Conservation (phyloP, 2,797 vertebrate genomes). For the Xiphophorus birchmanni region DNA sequence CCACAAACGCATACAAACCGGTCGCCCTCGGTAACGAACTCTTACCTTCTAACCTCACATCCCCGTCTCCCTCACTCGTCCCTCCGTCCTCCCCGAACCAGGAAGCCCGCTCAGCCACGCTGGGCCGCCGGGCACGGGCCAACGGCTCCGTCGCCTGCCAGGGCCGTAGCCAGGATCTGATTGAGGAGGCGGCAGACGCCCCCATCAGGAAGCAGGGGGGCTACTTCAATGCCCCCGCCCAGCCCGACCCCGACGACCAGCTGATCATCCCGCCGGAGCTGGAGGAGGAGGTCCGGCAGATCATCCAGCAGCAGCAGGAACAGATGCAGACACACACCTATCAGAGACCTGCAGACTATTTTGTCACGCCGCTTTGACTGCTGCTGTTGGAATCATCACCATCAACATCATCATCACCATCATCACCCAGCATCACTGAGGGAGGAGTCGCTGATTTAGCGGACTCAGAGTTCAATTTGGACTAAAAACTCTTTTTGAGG, state of each 20-base stretch:
- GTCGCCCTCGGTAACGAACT: conserved; percentile 37
- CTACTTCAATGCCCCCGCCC: conserved; percentile 94
- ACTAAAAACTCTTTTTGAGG: conserved; percentile 38
- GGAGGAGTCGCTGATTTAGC: neutral
- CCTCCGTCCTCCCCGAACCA: conserved; percentile 74
- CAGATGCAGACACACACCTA: conserved; percentile 71
- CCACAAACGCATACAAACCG: conserved; percentile 18
- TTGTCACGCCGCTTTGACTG: conserved; percentile 91
- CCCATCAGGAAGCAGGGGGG: conserved; percentile 90
- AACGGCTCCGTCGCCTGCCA: conserved; percentile 94
- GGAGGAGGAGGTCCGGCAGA: conserved; percentile 97
- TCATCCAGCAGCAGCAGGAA: conserved; percentile 88
- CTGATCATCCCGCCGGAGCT: conserved; percentile 97
- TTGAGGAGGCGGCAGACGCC: conserved; percentile 90
- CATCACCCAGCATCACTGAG: neutral
- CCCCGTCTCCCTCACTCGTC: conserved; percentile 40
- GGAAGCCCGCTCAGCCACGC: conserved; percentile 52
- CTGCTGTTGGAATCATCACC: neutral
- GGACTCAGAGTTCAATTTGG: conserved; percentile 9
- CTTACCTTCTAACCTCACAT: conserved; percentile 21
- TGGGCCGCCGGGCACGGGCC: conserved; percentile 81
- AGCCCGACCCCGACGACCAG: conserved; percentile 95
- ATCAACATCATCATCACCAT: too few species aligned
- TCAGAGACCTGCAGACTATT: conserved; percentile 84
- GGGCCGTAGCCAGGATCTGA: conserved; percentile 92